phyloP scores from a whole-genome alignment of 2,113 vertebrate genomes.

The Ceyx melanurus region DNA sequence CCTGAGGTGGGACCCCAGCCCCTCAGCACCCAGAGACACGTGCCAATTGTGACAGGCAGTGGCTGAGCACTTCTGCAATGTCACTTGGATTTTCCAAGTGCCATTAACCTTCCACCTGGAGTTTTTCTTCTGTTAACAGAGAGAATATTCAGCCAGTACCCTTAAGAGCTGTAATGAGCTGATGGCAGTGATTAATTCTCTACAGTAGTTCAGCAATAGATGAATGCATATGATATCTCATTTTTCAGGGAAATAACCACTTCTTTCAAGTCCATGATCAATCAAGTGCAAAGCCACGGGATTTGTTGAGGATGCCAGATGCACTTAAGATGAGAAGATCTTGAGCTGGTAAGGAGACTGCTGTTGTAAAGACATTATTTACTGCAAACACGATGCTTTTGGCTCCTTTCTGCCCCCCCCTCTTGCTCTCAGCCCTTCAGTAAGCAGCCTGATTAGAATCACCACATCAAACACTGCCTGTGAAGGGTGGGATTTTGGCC shows the following conservation, averaged over 20 bases:
- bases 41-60: neutral
- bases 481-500: neutral
- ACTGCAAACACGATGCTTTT: neutral
- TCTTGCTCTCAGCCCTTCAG: neutral
- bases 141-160: constrained; percentile 44
- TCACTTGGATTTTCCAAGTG: constrained; percentile 56
- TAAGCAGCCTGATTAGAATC: neutral
- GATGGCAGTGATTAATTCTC: constrained; percentile 72
- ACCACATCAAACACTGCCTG: neutral
- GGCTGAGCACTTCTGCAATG: constrained; percentile 27
- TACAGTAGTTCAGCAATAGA: constrained; percentile 22
- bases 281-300: constrained; percentile 15
- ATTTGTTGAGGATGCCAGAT: constrained; percentile 44
- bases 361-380: neutral
- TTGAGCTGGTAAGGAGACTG: neutral
- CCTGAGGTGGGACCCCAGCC: neutral
- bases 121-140: constrained; percentile 60
- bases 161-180: constrained; percentile 70
- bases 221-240: constrained; percentile 52
- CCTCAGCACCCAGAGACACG: fast-evolving
- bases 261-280: constrained; percentile 59
- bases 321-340: constrained; percentile 1
- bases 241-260: constrained; percentile 60
- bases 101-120: constrained; percentile 70
- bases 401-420: neutral